phyloP scores from a whole-genome alignment of 2,888 invertebrate genomes.

The Gymnosoma rotundatum region DNA sequence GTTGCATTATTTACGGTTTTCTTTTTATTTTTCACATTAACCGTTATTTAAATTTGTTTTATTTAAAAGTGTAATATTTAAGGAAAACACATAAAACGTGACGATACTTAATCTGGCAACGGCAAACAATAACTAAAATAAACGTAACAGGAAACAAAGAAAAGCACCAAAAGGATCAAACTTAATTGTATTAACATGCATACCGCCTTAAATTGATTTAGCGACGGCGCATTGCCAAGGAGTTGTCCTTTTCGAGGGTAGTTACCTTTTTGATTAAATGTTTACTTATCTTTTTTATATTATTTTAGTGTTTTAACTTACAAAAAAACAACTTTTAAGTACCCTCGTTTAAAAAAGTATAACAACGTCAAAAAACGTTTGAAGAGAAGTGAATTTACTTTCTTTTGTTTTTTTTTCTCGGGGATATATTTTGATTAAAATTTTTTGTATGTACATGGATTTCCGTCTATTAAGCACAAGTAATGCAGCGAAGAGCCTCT shows the following conservation, averaged over 20 bases:
- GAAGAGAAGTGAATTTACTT: too few relatives aligned
- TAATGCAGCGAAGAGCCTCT: too few relatives aligned
- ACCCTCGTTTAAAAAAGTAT: too few relatives aligned
- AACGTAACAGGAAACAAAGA: slow-evolving; percentile 29
- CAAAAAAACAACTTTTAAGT: not conserved
- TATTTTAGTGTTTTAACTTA: not conserved
- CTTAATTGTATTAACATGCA: not conserved
- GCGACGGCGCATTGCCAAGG: slow-evolving; percentile 23
- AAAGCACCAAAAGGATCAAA: slow-evolving; percentile 20
- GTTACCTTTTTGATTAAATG: not conserved
- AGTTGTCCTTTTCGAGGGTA: not conserved
- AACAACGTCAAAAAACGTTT: too few relatives aligned
- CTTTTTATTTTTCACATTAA: not conserved
- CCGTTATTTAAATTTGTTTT: not conserved
- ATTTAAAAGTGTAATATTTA: not conserved
- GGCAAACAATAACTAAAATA: slow-evolving; percentile 51
- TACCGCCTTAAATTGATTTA: slow-evolving; percentile 4
- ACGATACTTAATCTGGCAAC: slow-evolving; percentile 43
- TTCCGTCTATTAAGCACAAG: too few relatives aligned
- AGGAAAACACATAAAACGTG: slow-evolving; percentile 31
- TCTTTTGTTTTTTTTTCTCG: too few relatives aligned
- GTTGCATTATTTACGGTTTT: not conserved
- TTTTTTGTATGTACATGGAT: too few relatives aligned
- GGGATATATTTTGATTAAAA: too few relatives aligned
- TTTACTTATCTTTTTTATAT: not conserved